Percentiles rank a stretch among this genome's conserved stretches.
Evolutionary conservation across 2,888 invertebrate species (phyloP).

Genomic region (Sicus ferrugineus): DNA sequence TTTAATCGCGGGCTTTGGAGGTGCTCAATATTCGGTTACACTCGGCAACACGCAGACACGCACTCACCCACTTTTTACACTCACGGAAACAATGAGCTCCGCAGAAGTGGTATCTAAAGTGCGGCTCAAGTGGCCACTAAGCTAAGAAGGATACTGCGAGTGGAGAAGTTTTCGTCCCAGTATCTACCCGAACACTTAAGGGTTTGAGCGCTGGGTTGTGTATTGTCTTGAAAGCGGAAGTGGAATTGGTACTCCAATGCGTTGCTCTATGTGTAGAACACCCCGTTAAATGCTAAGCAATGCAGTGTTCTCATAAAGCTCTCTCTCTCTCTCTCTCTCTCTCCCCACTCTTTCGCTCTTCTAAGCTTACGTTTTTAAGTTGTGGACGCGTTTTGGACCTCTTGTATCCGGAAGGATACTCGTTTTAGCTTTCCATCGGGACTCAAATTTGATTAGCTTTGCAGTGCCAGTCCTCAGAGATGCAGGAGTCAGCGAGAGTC

Average conservation of each 20-base stretch:
- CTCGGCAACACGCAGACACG: slow-evolving; percentile 28
- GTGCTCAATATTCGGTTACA: slow-evolving; percentile 30
- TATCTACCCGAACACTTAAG: slow-evolving; percentile 25
- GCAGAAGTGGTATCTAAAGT: slow-evolving; percentile 38
- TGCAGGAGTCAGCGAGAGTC: not conserved
- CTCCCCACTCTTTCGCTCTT: too few relatives aligned
- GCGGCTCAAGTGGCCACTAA: slow-evolving; percentile 32
- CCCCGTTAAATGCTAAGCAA: not conserved
- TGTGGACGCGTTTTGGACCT: not conserved
- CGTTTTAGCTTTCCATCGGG: too few relatives aligned
- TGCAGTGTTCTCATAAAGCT: too few relatives aligned
- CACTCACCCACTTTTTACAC: slow-evolving; percentile 38
- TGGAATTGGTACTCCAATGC: slow-evolving; percentile 19
- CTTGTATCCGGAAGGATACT: too few relatives aligned
- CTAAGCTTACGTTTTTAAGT: too few relatives aligned
- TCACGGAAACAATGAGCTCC: slow-evolving; percentile 36
- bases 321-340: too few relatives aligned
- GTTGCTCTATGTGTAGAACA: slow-evolving; percentile 16
- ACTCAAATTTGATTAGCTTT: too few relatives aligned
- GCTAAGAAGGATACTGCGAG: slow-evolving; percentile 30
- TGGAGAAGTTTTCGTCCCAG: slow-evolving; percentile 31
- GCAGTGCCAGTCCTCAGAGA: not conserved
- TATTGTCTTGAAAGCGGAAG: slow-evolving; percentile 25
- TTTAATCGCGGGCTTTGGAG: slow-evolving; percentile 12
- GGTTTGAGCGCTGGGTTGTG: not conserved